Evolutionary conservation across 1,140 invertebrate genomes (phyloP), one percentile per base, ranked within the genome.

Genomic region (Penaeus indicus): DNA sequence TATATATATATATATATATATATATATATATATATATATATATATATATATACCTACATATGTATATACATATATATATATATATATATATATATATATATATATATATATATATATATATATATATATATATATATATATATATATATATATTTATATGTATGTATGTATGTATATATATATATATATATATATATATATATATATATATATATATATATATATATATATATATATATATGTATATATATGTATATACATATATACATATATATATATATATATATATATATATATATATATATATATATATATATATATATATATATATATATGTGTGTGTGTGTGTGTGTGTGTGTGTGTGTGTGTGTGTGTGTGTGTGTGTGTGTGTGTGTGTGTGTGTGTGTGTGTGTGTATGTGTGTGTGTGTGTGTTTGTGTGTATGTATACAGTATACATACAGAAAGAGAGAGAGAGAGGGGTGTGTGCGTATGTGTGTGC

Each of bases 211-310:
- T 72, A 72, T 22, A 72, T 32, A 72, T 72, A 72, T 72, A 72
- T 72, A 72, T 0, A 72, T 72, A 22, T 32, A 72, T 72, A 72
- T 72, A 72, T 22, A 72, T 72, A 72, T 72, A 72, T 72, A 72
- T 72, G n/a, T 72, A 72, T 72, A 72, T 32, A 72, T 72, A 72
- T 72, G n/a, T 72, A 72, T 72, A 72, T 72, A 72, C 18, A 21
- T 32, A 72, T 32, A 21, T 32, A 72, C n/a, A 72, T 72, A 72
- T 72, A 21, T 22, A 72, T 3, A 72, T 32, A 22, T 72, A 72
- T 72, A 72, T 72, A 21, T n/a, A 21, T 72, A 21, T 32, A 21
- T 72, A 21, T 72, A 21, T 72, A 21, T 72, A 21, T 72, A 21
- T 72, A 21, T 72, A 21, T 72, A 21, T 72, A 21, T 72, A 21